Base-by-base conservation (phyloP, 1,140 invertebrate species). In the Trichonephila clavata region DNA sequence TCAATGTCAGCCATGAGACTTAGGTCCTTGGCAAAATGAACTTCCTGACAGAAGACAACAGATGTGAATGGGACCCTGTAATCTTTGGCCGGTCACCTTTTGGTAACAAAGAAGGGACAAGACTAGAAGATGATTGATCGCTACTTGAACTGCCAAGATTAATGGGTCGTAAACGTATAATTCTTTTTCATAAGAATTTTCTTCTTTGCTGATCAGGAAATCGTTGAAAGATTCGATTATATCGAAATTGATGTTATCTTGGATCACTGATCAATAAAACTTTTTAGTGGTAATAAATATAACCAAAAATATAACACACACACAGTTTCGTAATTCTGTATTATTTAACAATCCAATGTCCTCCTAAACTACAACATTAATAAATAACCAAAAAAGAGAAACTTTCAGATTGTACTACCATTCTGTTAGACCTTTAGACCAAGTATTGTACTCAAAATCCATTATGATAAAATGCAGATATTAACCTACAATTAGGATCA, bases 71-170 rank as follows among this genome's bases (percentile, higher is more conserved):
- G 32, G 16, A 63, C 86, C 86, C 27, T 57, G 59, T 87, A 87
- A 87, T 87, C 86, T 87, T 39, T 63, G 86, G 39, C 86, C 86
- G 20, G 86, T 87, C 86, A 87, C 86, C 86, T 63, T 87, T 87
- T 63, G 86, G 86, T 27, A 27, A 87, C 86, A 20, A 43, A 87
- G 61, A 61, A 59, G 21, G n/a, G 39, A 50, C 57, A 60, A 43
- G 13, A 60, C 86, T 43, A 63, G 27, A 39, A 39, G 20, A 84
- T 87, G 86, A 87, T 87, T 87, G 86, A 87, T 87, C 61, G 24
- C 60, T 32, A 18, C 86, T 63, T 87, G n/a, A 43, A 87, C 86
- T 87, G 86, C 39, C 86, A 87, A 87, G 86, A 63, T 61, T 87
- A 87, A 87, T 87, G 86, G 86, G 60, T 63, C 86, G 59, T 87